phyloP scores from a whole-genome alignment of 53 echinoderm and acorn worm species.

The Echinarachnius parma region DNA sequence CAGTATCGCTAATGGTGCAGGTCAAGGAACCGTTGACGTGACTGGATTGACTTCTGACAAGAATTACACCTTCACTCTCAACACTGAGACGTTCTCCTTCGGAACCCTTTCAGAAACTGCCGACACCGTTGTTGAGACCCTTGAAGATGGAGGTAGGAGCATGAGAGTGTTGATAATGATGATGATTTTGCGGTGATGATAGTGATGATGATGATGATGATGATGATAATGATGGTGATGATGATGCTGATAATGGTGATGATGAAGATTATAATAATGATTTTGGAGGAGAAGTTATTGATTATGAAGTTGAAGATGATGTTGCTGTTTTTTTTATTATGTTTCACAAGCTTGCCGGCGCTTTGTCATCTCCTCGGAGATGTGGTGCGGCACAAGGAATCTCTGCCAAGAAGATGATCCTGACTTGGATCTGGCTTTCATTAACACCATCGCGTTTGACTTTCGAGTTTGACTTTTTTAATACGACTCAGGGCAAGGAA shows the following conservation, averaged over 20 bases:
- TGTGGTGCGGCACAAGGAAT: too few species aligned
- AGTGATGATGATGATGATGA: conserved; percentile 30
- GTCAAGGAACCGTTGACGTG: too few species aligned
- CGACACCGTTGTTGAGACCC: conserved; percentile 38
- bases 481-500: too few species aligned
- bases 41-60: conserved; percentile 30
- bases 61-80: conserved; percentile 50
- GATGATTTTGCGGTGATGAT: neutral
- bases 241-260: conserved; percentile 12
- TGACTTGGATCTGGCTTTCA: too few species aligned
- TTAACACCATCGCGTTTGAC: too few species aligned
- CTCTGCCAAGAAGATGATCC: too few species aligned
- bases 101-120: conserved; percentile 36
- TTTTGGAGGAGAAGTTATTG: neutral
- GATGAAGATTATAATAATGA: conserved; percentile 1
- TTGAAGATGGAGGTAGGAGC: conserved; percentile 38
- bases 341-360: too few species aligned
- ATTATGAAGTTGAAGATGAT: neutral
- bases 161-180: too few species aligned
- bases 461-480: too few species aligned
- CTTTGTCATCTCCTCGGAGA: too few species aligned
- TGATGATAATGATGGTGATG: conserved; percentile 29
- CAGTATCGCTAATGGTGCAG: too few species aligned
- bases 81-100: conserved; percentile 48
- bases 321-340: neutral